These are phyloP conservation scores for Sarcophilus harrisii DNA, from an alignment of 2,797 vertebrate species.

Conservation along the genomic window DNA sequence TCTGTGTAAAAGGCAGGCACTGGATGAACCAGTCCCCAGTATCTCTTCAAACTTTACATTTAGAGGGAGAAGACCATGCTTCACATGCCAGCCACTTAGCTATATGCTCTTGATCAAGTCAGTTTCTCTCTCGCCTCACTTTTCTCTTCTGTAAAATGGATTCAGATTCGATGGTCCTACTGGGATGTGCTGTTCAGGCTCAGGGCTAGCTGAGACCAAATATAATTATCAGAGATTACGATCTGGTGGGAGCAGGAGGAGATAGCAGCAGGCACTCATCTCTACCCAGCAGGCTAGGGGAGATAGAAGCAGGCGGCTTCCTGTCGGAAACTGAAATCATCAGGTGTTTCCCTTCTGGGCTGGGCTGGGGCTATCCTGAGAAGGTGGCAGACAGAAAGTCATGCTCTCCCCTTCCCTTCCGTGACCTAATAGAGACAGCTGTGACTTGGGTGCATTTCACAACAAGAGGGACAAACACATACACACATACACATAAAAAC, in stretches of 20 bases:
- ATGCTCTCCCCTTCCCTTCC: not conserved
- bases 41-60: not conserved
- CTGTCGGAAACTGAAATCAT: constrained; percentile 65
- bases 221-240: not conserved
- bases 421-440: not conserved
- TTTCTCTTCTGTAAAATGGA: not conserved
- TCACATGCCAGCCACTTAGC: not conserved
- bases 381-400: constrained; percentile 32
- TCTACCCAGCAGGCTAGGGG: not conserved
- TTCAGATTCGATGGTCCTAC: not conserved
- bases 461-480: not conserved
- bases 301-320: constrained; percentile 41
- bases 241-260: not conserved
- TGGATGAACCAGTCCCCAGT: not conserved
- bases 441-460: not conserved
- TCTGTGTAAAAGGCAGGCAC: not conserved
- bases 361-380: not conserved
- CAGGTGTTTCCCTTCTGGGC: constrained; percentile 68
- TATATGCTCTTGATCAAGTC: not conserved
- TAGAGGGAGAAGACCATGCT: not conserved
- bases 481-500: not conserved
- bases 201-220: not conserved
- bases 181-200: not conserved
- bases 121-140: not conserved
- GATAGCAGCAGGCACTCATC: not conserved